Conservation (phyloP, 2,113 vertebrate species). For the Cinclus mexicanus region DNA sequence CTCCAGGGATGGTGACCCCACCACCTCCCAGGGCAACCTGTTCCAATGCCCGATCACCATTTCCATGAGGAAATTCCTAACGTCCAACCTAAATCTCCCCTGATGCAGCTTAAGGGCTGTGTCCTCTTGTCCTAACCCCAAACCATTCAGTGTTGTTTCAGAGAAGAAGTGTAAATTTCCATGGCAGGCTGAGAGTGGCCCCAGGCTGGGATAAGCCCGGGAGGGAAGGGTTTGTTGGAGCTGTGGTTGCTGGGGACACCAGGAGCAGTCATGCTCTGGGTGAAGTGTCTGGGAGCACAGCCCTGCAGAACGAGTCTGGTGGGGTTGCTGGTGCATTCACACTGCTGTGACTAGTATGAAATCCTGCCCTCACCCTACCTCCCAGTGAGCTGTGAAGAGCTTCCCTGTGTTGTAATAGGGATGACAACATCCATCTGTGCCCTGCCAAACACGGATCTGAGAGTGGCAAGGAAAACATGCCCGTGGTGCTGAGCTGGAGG, state of each 20-base stretch:
- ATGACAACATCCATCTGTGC: conserved; percentile 31
- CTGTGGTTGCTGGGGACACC: conserved; percentile 22
- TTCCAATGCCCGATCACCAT: background rate
- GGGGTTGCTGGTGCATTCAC: background rate
- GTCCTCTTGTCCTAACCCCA: background rate
- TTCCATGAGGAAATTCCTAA: background rate
- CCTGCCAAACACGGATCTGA: background rate
- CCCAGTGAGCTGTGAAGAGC: conserved; percentile 35
- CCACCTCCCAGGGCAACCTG: background rate
- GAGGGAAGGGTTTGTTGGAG: conserved; percentile 12
- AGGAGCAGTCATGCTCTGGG: background rate
- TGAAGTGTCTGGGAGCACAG: conserved; percentile 13
- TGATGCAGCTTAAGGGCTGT: accelerated
- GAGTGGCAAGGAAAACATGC: background rate
- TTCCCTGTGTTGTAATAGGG: conserved; percentile 44
- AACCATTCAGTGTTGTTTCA: background rate
- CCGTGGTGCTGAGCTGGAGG: background rate
- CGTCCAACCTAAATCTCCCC: background rate
- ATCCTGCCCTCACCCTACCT: conserved; percentile 57
- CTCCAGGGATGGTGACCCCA: too few species aligned
- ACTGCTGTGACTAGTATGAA: background rate
- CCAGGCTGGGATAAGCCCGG: background rate
- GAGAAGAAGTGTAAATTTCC: background rate
- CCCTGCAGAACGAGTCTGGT: conserved; percentile 26
- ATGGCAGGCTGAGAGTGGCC: background rate